phyloP scores from a whole-genome alignment of 2,888 invertebrate species.

The Gastrophysa polygoni region DNA sequence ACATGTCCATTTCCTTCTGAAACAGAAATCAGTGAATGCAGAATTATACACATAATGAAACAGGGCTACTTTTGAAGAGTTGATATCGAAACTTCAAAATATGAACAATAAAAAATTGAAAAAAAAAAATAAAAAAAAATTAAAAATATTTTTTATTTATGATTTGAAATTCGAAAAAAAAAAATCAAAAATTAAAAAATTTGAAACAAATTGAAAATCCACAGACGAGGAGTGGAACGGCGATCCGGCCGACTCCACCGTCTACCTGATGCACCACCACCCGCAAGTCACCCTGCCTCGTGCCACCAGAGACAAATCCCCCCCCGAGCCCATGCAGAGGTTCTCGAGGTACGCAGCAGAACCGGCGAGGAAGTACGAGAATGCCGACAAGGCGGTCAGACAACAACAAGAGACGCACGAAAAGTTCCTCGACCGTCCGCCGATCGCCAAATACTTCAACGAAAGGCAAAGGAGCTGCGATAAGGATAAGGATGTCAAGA shows the following conservation, averaged over 20 bases:
- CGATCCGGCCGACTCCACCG: constrained; percentile 63
- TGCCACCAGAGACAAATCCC: constrained; percentile 48
- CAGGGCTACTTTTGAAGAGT: too few species aligned
- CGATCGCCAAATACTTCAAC: constrained; percentile 46
- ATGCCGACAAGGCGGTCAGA: constrained; percentile 19
- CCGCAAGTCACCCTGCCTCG: constrained; percentile 55
- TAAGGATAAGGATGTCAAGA: constrained; percentile 34
- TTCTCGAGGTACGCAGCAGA: constrained; percentile 35
- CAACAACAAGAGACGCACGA: constrained; percentile 44
- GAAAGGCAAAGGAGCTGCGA: constrained; percentile 47
- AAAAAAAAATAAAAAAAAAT: too few species aligned
- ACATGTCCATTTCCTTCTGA: too few species aligned
- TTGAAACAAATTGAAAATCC: too few species aligned
- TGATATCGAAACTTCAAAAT: too few species aligned
- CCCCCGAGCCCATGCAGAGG: constrained; percentile 34
- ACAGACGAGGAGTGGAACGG: constrained; percentile 80
- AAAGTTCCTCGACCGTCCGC: too few species aligned
- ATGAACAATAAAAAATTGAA: too few species aligned
- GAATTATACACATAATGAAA: too few species aligned
- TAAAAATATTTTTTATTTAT: too few species aligned
- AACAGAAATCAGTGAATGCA: too few species aligned
- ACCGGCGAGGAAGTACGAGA: constrained; percentile 52
- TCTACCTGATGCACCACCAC: constrained; percentile 68
- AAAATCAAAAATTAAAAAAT: too few species aligned
- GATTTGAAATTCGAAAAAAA: too few species aligned